Base-by-base conservation (phyloP, 2,888 invertebrate genomes). In the Vesta saturnalis region DNA sequence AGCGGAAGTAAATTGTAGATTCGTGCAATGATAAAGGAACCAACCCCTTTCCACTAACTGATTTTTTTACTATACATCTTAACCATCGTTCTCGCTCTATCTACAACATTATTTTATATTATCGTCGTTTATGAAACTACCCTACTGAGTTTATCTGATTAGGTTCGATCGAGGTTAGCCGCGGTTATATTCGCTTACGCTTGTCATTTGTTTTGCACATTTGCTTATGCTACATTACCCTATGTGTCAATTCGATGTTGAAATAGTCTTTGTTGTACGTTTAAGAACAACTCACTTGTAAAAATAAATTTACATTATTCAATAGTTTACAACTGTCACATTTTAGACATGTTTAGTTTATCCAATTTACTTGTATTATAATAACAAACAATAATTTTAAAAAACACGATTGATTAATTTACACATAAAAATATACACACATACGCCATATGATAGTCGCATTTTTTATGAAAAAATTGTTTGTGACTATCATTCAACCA, bases 151-250 rank as follows among this genome's bases (percentile, higher is more conserved):
- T 77, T 77, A 78, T 78, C 78, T 76, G 78, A 78, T 78, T 78
- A 77, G 76, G 77, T 73, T 74, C 74, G 77, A 77, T 77, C 75
- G 77, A 72, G 75, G 77, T 72, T 72, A 73, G 74, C 75, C 73
- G 73, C 73, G 75, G 75, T 76, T 75, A 74, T 76, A 72, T 76
- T 73, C 76, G 77, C 78, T 77, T 77, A 75, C 77, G 77, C 76
- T 73, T 74, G 78, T 78, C 77, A 77, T 78, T 78, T 78, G 76
- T 78, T 77, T 77, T 77, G 76, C 77, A 76, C 78, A 77, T 77
- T 78, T 77, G 76, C 75, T 78, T 74, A 78, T 77, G 77, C 75
- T 76, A 77, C 78, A 78, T 78, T 78, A 77, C 75, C 73, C 74
- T 71, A 67, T 74, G 73, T 75, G 78, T 77, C 77, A 75, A 74